phyloP scores from a whole-genome alignment of 2,113 vertebrate genomes.

The Cranoglanis bouderius region DNA sequence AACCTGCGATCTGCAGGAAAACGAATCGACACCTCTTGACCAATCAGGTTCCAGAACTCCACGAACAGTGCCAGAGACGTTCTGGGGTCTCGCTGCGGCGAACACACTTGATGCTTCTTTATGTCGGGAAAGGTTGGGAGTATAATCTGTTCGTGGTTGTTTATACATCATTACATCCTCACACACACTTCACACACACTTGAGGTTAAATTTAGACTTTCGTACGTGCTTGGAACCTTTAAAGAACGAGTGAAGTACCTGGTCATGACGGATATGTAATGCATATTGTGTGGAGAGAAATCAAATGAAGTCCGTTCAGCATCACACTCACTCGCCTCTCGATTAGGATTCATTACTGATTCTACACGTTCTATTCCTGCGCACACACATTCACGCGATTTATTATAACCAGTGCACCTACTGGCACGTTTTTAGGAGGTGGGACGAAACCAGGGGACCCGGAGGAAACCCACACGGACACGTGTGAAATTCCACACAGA shows the following conservation, averaged over 20 bases:
- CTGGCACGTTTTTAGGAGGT: too few relatives aligned
- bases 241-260: background rate
- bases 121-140: background rate
- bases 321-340: background rate
- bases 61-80: background rate
- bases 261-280: background rate
- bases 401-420: too few relatives aligned
- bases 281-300: background rate
- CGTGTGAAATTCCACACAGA: too few relatives aligned
- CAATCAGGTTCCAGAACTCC: background rate
- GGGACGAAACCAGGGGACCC: too few relatives aligned
- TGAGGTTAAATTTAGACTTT: background rate
- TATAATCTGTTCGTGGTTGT: background rate
- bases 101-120: background rate
- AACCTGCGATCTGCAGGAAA: background rate
- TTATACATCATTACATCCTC: background rate
- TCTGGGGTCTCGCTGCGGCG: background rate
- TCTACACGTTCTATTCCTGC: background rate
- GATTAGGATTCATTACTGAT: background rate
- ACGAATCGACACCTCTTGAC: background rate
- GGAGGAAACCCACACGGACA: too few relatives aligned
- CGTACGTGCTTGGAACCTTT: background rate
- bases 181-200: background rate
- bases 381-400: too few relatives aligned
- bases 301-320: background rate